Evolutionary conservation across 2,113 vertebrate genomes (phyloP), one percentile per base, ranked within the genome.

Genomic region (Echinops telfairi): DNA sequence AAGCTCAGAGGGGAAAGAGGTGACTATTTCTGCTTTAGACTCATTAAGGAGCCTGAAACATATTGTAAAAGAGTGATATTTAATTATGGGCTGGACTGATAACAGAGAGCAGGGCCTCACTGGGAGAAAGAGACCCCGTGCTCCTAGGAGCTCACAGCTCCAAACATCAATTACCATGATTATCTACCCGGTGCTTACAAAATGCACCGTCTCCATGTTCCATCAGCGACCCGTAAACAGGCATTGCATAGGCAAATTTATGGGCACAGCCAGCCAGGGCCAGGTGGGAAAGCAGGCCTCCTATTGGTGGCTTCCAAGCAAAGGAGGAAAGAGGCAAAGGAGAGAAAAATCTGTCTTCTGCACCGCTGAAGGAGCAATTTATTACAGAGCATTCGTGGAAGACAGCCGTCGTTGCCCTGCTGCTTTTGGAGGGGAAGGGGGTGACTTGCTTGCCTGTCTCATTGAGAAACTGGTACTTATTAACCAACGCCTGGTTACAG

Each of bases 291-390:
- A 95, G 97, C 57, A 0, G 96, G 97, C 94, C 94, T 98, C 96
- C 96, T 93, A 97, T 98, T 98, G 98, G 97, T 1, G 83, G 95
- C 92, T 98, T 97, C 96, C 96, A 93, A 81, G 98, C 93, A 95
- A 97, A 98, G 96, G 78, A 97, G 96, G 95, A 95, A 97, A 96
- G 96, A 97, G 77, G 94, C 90, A 95, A 96, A 98, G 97, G 98
- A 98, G 98, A 98, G 98, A 98, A 98, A 98, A 99, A 99, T 98
- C 97, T 98, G 98, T 99, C 98, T 99, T 98, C 97, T 96, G 97
- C 97, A 95, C 97, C 97, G 97, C 98, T 98, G 98, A 99, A 99
- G 98, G 98, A 98, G 98, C 99, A 99, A 99, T 99, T 99, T 99
- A 99, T 99, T 99, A 99, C 98, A 79, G 92, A 98, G 98, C 98